Evolutionary conservation across 2,888 invertebrate genomes (phyloP).

Genomic region (Sicus ferrugineus): DNA sequence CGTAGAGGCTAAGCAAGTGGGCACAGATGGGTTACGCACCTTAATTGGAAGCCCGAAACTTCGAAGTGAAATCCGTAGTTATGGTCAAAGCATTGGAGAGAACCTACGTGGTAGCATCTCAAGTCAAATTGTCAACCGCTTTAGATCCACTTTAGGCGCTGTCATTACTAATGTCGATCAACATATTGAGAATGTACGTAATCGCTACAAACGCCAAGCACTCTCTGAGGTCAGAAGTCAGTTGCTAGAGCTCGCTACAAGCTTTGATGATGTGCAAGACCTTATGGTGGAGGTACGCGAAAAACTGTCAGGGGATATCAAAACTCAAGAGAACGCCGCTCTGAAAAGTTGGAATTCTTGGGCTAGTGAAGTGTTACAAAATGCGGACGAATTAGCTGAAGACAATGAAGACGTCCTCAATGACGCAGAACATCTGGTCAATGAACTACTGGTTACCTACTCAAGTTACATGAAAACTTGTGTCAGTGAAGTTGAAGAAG

Average conservation of each 20-base stretch:
- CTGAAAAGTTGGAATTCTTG: neutral
- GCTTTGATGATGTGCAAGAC: neutral
- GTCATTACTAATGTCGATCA: conserved; percentile 9
- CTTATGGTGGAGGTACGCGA: neutral
- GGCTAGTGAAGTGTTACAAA: neutral
- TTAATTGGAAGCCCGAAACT: too few relatives aligned
- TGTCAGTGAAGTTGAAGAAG: conserved; percentile 8
- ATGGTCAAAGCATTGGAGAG: too few relatives aligned
- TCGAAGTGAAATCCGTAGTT: too few relatives aligned
- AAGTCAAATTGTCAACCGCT: too few relatives aligned
- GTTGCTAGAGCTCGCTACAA: neutral
- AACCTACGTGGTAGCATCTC: too few relatives aligned
- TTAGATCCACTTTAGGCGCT: neutral
- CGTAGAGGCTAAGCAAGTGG: too few relatives aligned
- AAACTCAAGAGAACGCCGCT: neutral
- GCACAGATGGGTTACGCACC: too few relatives aligned
- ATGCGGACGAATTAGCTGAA: neutral
- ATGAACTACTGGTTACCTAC: conserved; percentile 12
- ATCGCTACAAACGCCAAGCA: conserved; percentile 16
- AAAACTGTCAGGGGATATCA: neutral
- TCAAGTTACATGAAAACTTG: conserved; percentile 11
- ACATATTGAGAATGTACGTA: neutral
- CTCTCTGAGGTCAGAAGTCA: neutral
- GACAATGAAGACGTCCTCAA: neutral
- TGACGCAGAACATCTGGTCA: neutral